Conservation (phyloP, 2,113 vertebrate species). For the Thamnophis sirtalis region DNA sequence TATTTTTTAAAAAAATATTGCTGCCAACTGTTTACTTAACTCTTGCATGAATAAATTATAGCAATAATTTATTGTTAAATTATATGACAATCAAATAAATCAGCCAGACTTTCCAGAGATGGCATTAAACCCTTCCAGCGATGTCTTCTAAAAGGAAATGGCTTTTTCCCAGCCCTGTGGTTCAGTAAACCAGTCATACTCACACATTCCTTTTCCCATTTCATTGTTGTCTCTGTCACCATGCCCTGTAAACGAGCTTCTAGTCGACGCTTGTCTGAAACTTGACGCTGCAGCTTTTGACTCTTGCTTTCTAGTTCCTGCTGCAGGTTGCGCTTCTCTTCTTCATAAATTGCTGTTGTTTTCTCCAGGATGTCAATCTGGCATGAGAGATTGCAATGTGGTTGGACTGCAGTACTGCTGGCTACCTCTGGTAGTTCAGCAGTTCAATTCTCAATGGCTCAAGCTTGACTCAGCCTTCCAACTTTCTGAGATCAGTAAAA, state of each 20-base stretch:
- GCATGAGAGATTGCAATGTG: neutral
- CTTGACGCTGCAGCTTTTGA: constrained; percentile 83
- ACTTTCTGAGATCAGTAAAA: no score
- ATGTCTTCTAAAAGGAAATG: neutral
- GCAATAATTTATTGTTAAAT: neutral
- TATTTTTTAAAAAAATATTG: neutral
- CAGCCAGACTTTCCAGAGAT: neutral
- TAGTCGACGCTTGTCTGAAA: constrained; percentile 82
- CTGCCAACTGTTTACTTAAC: neutral
- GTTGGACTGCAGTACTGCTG: no score
- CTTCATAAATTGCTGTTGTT: constrained; percentile 89
- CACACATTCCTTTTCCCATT: constrained; percentile 97
- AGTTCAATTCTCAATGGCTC: no score
- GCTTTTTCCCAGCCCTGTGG: neutral
- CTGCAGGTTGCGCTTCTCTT: constrained; percentile 84
- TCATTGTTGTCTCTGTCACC: constrained; percentile 81
- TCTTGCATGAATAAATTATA: neutral
- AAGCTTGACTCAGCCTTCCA: no score
- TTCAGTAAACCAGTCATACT: constrained; percentile 59
- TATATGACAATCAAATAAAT: neutral
- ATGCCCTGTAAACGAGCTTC: constrained; percentile 87
- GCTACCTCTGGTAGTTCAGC: no score
- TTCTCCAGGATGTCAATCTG: constrained; percentile 94
- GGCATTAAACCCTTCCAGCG: neutral
- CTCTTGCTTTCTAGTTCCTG: constrained; percentile 84